These are phyloP conservation scores for Morelia viridis DNA, from an alignment of 2,797 vertebrate species.

Conservation along the genomic window DNA sequence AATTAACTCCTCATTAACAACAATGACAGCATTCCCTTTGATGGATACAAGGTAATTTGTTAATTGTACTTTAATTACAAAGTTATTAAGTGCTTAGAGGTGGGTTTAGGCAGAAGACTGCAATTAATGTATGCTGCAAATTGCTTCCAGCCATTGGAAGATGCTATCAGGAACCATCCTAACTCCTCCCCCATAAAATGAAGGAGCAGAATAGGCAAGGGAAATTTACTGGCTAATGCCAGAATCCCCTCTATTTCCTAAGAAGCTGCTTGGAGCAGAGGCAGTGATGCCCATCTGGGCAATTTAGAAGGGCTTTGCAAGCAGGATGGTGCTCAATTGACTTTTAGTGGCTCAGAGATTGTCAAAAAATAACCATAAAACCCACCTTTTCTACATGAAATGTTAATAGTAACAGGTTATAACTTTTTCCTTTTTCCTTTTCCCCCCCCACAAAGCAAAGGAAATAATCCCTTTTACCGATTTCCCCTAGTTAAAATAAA, in stretches of 20 bases:
- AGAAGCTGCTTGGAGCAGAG: conserved; percentile 18
- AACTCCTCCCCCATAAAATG: conserved; percentile 1
- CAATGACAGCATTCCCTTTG: conserved; percentile 67
- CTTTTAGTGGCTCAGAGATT: neutral
- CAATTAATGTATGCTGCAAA: conserved; percentile 66
- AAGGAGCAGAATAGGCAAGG: conserved; percentile 45
- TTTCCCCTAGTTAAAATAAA: neutral
- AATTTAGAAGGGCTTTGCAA: neutral
- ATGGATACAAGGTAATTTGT: conserved; percentile 70
- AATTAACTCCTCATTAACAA: conserved; percentile 73
- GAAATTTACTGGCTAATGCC: conserved; percentile 58
- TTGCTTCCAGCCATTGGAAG: conserved; percentile 64
- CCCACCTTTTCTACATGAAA: neutral
- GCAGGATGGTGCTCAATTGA: neutral
- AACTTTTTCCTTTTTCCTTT: neutral
- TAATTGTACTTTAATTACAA: conserved; percentile 76
- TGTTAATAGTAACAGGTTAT: neutral
- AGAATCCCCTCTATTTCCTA: neutral
- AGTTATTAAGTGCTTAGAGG: conserved; percentile 73
- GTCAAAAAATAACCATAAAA: neutral
- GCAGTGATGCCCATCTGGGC: neutral
- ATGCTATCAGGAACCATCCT: conserved; percentile 63
- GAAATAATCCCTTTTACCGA: neutral
- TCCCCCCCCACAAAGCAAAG: neutral
- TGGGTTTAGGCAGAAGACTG: conserved; percentile 60